A percentile compares a stretch with the other conserved stretches of the same genome.
These are phyloP conservation scores for Hirtodrosophila alboralis DNA, from an alignment of 2,888 invertebrate species.

Conservation along the genomic window DNA sequence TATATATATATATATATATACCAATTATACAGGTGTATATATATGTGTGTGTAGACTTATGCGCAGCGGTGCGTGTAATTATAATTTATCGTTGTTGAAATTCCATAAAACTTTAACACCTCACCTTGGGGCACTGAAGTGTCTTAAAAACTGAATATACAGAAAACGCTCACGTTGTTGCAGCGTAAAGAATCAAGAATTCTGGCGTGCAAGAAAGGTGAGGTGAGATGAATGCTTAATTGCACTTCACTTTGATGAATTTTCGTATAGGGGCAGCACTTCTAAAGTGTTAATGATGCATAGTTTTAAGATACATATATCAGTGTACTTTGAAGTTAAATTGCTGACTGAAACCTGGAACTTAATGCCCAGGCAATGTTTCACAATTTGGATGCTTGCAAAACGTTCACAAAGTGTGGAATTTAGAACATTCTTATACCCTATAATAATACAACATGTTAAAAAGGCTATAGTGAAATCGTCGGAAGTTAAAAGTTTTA, in stretches of 20 bases:
- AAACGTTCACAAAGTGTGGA: constrained; percentile 32
- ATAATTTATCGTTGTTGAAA: constrained; percentile 67
- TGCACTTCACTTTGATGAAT: constrained; percentile 58
- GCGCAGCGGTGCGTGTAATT: constrained; percentile 59
- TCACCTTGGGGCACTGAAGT: constrained; percentile 53
- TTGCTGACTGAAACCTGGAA: constrained; percentile 1
- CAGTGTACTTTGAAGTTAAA: constrained; percentile 23
- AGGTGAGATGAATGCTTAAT: constrained; percentile 45
- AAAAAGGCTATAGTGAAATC: too few species aligned
- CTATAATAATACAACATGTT: too few species aligned
- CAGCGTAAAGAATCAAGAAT: constrained; percentile 17
- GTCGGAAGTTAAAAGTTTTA: too few species aligned
- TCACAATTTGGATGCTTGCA: constrained; percentile 18
- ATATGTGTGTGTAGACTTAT: constrained; percentile 42
- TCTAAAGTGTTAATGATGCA: constrained; percentile 41
- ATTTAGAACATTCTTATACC: constrained; percentile 31
- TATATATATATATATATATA: constrained; percentile 1
- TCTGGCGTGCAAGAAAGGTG: constrained; percentile 19
- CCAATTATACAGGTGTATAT: constrained; percentile 5
- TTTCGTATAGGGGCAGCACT: constrained; percentile 24
- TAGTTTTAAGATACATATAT: constrained; percentile 21
- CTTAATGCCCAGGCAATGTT: constrained; percentile 1
- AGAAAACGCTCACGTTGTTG: constrained; percentile 8
- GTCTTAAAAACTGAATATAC: constrained; percentile 19
- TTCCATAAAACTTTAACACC: constrained; percentile 66